These are phyloP conservation scores for Bellardia pandia DNA, from an alignment of 2,888 invertebrate genomes.

Conservation along the genomic window DNA sequence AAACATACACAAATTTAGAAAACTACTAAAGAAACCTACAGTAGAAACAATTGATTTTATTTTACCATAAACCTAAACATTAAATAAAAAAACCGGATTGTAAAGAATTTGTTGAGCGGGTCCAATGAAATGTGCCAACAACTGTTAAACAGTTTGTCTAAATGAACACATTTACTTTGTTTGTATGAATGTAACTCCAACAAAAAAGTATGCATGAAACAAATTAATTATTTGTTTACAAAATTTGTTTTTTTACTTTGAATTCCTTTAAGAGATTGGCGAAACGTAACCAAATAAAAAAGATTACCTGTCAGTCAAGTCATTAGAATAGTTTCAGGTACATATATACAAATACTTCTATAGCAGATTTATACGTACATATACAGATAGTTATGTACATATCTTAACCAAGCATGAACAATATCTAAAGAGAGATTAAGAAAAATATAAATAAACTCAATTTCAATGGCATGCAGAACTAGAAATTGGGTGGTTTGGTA, in stretches of 20 bases:
- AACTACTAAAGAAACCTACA: slow-evolving; percentile 28
- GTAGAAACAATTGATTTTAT: slow-evolving; percentile 16
- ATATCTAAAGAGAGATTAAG: background rate
- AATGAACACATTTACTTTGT: background rate
- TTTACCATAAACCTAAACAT: slow-evolving; percentile 46
- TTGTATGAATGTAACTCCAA: background rate
- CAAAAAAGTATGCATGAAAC: background rate
- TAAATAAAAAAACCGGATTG: slow-evolving; percentile 52
- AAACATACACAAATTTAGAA: background rate
- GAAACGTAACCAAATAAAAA: background rate
- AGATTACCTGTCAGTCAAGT: slow-evolving; percentile 12
- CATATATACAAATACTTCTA: no score
- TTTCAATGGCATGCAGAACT: slow-evolving; percentile 45
- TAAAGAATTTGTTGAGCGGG: slow-evolving; percentile 18
- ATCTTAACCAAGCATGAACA: no score
- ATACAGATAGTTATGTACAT: background rate
- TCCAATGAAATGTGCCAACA: slow-evolving; percentile 22
- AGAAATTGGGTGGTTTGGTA: slow-evolving; percentile 60
- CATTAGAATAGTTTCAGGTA: slow-evolving; percentile 22
- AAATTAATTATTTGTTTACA: slow-evolving; percentile 52
- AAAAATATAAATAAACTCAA: slow-evolving; percentile 21
- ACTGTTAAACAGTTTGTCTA: background rate
- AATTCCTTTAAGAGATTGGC: background rate
- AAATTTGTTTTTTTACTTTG: slow-evolving; percentile 13
- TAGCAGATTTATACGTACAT: no score